Evolutionary conservation across 2,888 invertebrate species (phyloP), one percentile per base, ranked within the genome.

Genomic region (Pterobdella sp.): DNA sequence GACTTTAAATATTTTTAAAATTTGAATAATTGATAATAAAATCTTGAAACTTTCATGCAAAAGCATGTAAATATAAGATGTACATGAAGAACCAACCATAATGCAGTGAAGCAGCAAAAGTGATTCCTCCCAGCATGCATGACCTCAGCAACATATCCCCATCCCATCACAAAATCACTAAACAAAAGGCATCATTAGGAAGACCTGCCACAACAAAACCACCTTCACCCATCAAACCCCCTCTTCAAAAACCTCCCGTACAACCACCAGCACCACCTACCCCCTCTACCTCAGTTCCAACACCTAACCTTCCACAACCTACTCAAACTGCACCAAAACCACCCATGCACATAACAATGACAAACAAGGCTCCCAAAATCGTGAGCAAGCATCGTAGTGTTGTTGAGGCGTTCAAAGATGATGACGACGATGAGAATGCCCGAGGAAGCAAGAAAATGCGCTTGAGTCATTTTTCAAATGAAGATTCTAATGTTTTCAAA

Each of bases 381-480:
- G n/a, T 32, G 3, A 60, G 71, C 56, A 71, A 60, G 37, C 71
- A 71, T 22, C 60, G 63, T 29, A 31, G 56, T n/a, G 69, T 69
- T 14, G 69, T 52, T 22, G 69, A 69, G 49, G 69, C 69, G 14
- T 71, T 71, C 60, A 71, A 71, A 35, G 71, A 71, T 63, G 34
- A 31, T 22, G 71, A 71, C 36, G 71, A 71, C 14, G 63, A 71
- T 4, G 63, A 71, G n/a, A 35, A 71, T 35, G 71, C n/a, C n/a
- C 42, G 56, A 26, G 34, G 18, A 26, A 71, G 35, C 4, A 65
- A 35, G 32, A 65, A 63, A 32, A 34, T 63, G 31, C 52, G 52
- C 14, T 31, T 69, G 52, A 69, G 69, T 34, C 42, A 63, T 29
- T 71, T 71, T 34, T 56, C 71, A 1, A n/a, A 29, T 22, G 32